These are phyloP conservation scores for Medauroidea extradentata DNA, from an alignment of 1,140 invertebrate genomes.

Conservation along the genomic window DNA sequence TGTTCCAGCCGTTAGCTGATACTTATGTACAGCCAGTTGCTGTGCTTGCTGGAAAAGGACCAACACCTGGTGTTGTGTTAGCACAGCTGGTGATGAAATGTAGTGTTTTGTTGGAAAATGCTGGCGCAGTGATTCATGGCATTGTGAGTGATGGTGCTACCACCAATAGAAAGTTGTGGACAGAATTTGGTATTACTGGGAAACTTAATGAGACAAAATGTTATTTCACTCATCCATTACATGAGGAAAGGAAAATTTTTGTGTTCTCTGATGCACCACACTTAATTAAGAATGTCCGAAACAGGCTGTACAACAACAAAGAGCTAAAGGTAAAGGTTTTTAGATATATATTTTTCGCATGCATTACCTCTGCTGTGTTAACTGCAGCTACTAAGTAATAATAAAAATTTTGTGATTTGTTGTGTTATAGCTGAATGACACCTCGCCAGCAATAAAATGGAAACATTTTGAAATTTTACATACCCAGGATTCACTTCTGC, in stretches of 20 bases:
- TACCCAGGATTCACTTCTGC: too few relatives aligned
- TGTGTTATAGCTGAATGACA: too few relatives aligned
- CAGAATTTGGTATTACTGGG: neutral
- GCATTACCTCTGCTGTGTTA: too few relatives aligned
- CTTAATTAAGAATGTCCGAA: conserved; percentile 25
- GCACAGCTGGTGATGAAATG: conserved; percentile 24
- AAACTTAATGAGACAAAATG: conserved; percentile 20
- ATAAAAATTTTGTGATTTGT: too few relatives aligned
- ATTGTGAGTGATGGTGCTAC: too few relatives aligned
- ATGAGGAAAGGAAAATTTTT: conserved; percentile 20
- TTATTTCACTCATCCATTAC: conserved; percentile 20
- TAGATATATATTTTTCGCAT: too few relatives aligned
- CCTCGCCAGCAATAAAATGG: too few relatives aligned
- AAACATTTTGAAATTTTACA: too few relatives aligned
- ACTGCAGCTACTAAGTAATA: too few relatives aligned
- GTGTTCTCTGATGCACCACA: conserved; percentile 24
- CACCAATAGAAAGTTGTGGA: too few relatives aligned
- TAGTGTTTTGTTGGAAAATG: conserved; percentile 8
- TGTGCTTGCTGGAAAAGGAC: conserved; percentile 21
- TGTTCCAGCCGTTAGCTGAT: conserved; percentile 16
- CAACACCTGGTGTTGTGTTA: conserved; percentile 13
- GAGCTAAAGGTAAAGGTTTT: conserved; percentile 17
- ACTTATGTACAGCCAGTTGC: conserved; percentile 21
- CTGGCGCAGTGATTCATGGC: too few relatives aligned
- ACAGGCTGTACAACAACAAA: conserved; percentile 21